Evolutionary conservation across 2,888 invertebrate species (phyloP), one percentile per base, ranked within the genome.

Genomic region (Drosophila crucigera): DNA sequence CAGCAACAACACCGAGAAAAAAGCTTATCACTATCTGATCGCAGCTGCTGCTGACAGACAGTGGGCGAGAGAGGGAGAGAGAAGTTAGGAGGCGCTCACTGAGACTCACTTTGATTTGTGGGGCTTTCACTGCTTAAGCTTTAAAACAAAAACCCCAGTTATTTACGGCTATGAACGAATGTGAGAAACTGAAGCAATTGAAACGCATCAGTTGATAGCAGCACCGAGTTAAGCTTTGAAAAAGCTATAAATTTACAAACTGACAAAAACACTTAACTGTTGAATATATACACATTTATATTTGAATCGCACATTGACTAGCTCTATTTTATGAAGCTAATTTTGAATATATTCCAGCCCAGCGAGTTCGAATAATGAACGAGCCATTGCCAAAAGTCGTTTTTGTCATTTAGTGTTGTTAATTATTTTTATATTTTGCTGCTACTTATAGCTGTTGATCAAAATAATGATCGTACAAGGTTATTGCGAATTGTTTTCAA

Each of bases 381-480:
- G 25, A 4, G 54, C n/a, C 16, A 37, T 3, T 6, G 6, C 16
- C 19, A 19, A 30, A 28, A 35, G 19, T 28, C 14, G n/a, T 56
- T 56, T 39, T 30, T n/a, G 56, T n/a, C 54, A 54, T 30, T 39
- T 30, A 14, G 39, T 70, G 9, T 53, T 35, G 41, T 30, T 33
- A 4, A 28, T 37, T 56, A 39, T 39, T 30, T 56, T 25, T 47
- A 9, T 16, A 47, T 47, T 16, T 25, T 25, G 2, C 47, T 39
- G 39, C 56, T 35, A 22, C 22, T 16, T 3, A 39, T 7, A 39
- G 16, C 28, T 59, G 16, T 19, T 59, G 62, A 74, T 77, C 69
- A 60, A 37, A 60, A 64, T 31, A 69, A 69, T 80, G 63, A 80
- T 60, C 65, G 64, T 66, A 52, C 67, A 78, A 71, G 76, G 80